Evolutionary conservation across 1,140 invertebrate genomes (phyloP).

Genomic region (Octopus bimaculoides): DNA sequence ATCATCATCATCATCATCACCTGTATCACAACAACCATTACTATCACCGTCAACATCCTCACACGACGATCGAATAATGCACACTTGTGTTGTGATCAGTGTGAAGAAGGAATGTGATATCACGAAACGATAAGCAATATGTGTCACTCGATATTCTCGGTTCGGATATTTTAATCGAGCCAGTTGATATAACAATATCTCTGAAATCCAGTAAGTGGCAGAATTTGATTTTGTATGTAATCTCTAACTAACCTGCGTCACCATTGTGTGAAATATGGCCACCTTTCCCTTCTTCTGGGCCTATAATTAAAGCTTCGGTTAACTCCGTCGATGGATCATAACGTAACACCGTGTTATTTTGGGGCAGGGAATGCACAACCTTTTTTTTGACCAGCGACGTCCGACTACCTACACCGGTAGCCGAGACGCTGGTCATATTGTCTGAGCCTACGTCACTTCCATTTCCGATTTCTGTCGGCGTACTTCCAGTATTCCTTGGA

Average conservation of each 20-base stretch:
- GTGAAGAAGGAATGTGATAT: too few relatives aligned
- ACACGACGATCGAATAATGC: too few relatives aligned
- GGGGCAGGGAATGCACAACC: background rate
- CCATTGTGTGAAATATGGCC: background rate
- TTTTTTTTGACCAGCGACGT: background rate
- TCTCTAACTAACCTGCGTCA: constrained; percentile 1
- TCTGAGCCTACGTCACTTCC: background rate
- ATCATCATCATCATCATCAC: too few relatives aligned
- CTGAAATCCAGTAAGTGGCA: too few relatives aligned
- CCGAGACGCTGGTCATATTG: constrained; percentile 7
- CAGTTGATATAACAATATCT: too few relatives aligned
- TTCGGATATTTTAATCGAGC: too few relatives aligned
- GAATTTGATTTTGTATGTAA: too few relatives aligned
- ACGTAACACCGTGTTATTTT: constrained; percentile 7
- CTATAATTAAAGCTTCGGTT: background rate
- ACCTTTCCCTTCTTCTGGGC: background rate
- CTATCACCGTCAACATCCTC: too few relatives aligned
- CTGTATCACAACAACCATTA: too few relatives aligned
- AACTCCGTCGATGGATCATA: constrained; percentile 11
- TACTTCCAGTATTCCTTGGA: background rate
- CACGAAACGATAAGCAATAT: too few relatives aligned
- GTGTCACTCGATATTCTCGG: too few relatives aligned
- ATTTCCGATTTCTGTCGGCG: background rate
- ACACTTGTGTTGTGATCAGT: too few relatives aligned
- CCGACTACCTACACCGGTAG: constrained; percentile 1